Evolutionary conservation across 2,888 invertebrate genomes (phyloP), one percentile per base, ranked within the genome.

Genomic region (Papilio elwesi): DNA sequence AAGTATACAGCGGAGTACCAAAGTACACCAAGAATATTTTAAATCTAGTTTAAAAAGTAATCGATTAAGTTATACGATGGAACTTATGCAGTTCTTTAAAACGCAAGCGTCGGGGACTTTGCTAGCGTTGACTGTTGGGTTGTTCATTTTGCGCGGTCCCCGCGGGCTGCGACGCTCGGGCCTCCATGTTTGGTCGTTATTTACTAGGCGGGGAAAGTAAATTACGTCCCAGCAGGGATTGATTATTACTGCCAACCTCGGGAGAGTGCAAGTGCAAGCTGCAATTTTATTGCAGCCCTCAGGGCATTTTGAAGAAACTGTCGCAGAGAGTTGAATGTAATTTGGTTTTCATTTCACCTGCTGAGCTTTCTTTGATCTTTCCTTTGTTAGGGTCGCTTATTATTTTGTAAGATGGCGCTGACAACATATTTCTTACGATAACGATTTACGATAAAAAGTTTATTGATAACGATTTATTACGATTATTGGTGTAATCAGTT

Each of bases 141-240:
- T 48, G 78, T 75, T 81, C 80, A 78, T 80, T 82, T 76, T 68
- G 52, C 53, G 52, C 68, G 67, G 74, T 69, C 80, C 82, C 76
- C 75, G 57, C 74, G 77, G 78, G 74, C 53, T 55, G 62, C 65
- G 75, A 71, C 75, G 78, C 79, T 72, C 74, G 57, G 74, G 71
- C 74, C 68, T 73, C 75, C 73, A 73, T 76, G 76, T 76, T 77
- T 78, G 74, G 77, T 76, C 83, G 84, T 86, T 88, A 87, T 88
- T 89, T 89, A 87, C 87, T 84, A 87, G 87, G 85, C 86, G 86
- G 85, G 26, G 83, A 86, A 87, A 89, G 86, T 88, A 90, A 90
- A 90, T 89, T 87, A 89, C 88, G 81, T 79, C 78, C 81, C 79
- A 83, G 85, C 83, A 78, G 80, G 83, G 87, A 89, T 89, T 90